These are phyloP conservation scores for Onthophagus sagittarius DNA, from an alignment of 2,888 invertebrate species.

Conservation along the genomic window DNA sequence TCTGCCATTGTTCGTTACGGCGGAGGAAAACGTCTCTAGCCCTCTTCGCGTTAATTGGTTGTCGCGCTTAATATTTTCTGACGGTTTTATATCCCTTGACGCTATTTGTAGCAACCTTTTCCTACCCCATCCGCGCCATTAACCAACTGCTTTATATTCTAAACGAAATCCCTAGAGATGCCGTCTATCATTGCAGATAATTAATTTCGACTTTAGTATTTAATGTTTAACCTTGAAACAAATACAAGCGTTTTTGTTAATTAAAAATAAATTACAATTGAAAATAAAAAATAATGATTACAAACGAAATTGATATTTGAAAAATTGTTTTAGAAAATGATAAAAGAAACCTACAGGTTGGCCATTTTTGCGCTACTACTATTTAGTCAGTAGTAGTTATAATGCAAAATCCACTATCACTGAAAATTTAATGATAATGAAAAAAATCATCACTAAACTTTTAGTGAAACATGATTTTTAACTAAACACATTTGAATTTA, in stretches of 20 bases:
- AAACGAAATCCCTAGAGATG: background rate
- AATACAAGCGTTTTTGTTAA: too few relatives aligned
- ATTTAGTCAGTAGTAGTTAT: too few relatives aligned
- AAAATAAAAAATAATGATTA: too few relatives aligned
- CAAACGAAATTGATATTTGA: too few relatives aligned
- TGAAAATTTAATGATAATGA: too few relatives aligned
- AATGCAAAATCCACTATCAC: too few relatives aligned
- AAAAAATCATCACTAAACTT: too few relatives aligned
- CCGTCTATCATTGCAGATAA: background rate
- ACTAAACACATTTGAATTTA: too few relatives aligned
- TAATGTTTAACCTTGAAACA: background rate
- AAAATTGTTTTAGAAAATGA: background rate
- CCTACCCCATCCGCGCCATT: background rate
- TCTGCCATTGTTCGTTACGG: background rate
- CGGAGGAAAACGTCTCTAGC: background rate
- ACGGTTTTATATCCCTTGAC: background rate
- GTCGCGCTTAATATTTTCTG: conserved; percentile 8
- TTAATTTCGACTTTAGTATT: background rate
- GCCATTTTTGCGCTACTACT: too few relatives aligned
- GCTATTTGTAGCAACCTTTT: background rate
- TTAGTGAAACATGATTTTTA: too few relatives aligned
- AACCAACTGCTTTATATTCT: background rate
- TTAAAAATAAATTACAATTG: too few relatives aligned
- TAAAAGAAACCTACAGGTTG: background rate
- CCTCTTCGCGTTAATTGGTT: conserved; percentile 8